Evolutionary conservation across 2,113 vertebrate species (phyloP), one percentile per base, ranked within the genome.

Genomic region (Grallaria varia): DNA sequence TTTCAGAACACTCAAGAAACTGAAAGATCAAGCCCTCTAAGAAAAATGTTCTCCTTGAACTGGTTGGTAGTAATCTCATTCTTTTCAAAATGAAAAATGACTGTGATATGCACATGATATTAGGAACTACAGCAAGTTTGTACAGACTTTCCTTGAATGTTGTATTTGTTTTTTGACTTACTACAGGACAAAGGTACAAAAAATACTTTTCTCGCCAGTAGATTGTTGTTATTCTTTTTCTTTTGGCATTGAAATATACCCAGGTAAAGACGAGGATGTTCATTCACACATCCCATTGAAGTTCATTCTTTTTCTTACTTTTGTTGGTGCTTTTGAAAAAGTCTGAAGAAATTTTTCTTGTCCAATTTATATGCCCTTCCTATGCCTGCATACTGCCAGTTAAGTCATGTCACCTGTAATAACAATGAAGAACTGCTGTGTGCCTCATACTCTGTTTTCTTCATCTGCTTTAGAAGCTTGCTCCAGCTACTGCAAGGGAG

Each of bases 401-500:
- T 98, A 98, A 97, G 98, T 98, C 98, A 97, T 97, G 97, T 99
- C 98, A 99, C 84, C 93, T 90, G 79, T 96, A 99, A 99, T 99
- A 99, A 99, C 95, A 98, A 98, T 98, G 99, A 99, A 98, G 99
- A 99, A 99, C 98, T 98, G 98, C 96, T 94, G 83, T 83, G 87
- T 89, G 97, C 97, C 93, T 97, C 97, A 86, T 94, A 88, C 87
- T 96, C 92, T 93, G 30, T 74, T 96, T 95, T 95, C 97, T 91
- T 81, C 73, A 93, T 93, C 73, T 94, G 90, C 82, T 94, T 67
- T 81, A 91, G 76, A 95, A 97, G 84, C 92, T 98, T 45, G 67
- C 93, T 95, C 90, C 78, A 97, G 93, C 75, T 97, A 98, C 97
- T n/a, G 37, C 45, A 91, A 98, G 97, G 97, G 97, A 98, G 86